These are phyloP conservation scores for Oceanodroma leucorhoa DNA, from an alignment of 2,797 vertebrate genomes.

Conservation along the genomic window DNA sequence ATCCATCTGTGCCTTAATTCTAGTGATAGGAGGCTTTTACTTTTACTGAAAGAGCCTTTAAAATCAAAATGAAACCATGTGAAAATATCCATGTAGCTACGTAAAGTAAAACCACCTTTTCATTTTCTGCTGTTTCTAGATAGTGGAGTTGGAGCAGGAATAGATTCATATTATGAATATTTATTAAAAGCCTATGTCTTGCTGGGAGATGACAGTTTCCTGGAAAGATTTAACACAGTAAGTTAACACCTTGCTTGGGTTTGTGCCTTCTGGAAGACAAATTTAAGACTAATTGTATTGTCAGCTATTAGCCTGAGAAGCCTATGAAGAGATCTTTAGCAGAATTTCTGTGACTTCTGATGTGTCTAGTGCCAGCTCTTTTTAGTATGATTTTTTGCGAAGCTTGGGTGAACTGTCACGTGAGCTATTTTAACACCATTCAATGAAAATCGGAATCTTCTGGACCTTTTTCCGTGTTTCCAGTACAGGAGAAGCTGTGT, in stretches of 20 bases:
- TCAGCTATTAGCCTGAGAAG: not conserved
- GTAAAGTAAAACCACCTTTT: slow-evolving; percentile 1
- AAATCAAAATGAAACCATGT: not conserved
- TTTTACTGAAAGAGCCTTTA: not conserved
- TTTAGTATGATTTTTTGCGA: not conserved
- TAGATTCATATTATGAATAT: slow-evolving; percentile 99
- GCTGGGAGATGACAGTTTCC: slow-evolving; percentile 94
- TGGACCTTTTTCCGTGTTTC: not conserved
- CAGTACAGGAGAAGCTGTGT: not conserved
- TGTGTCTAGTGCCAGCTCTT: not conserved
- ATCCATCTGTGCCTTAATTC: not conserved
- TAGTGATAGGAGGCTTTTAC: not conserved
- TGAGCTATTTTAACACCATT: not conserved
- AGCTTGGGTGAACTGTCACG: not conserved
- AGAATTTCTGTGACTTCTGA: not conserved
- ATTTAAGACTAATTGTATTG: not conserved
- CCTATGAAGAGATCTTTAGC: not conserved
- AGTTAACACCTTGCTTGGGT: slow-evolving; percentile 62
- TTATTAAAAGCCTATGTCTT: slow-evolving; percentile 97
- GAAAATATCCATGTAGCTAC: not conserved
- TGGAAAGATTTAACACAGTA: slow-evolving; percentile 97
- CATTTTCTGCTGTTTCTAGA: slow-evolving; percentile 75
- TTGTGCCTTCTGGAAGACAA: slow-evolving; percentile 2
- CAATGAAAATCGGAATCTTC: not conserved
- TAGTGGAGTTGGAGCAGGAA: slow-evolving; percentile 98